Evolutionary conservation across 2,797 vertebrate species (phyloP).

Genomic region (Poecilia picta): DNA sequence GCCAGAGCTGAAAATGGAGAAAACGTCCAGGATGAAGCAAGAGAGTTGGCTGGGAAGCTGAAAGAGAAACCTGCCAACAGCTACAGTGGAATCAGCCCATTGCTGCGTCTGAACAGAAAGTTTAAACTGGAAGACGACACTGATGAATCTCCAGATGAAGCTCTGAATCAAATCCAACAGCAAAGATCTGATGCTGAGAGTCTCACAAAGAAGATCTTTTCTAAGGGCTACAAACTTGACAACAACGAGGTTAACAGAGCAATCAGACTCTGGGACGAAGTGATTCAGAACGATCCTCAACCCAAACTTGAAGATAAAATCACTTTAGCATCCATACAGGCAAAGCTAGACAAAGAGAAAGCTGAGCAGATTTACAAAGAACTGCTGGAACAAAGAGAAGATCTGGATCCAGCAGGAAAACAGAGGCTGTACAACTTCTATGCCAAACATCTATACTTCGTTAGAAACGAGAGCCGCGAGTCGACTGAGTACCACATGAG

Average conservation of each 20-base stretch:
- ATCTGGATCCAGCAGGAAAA: constrained; percentile 29
- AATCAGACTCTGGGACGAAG: constrained; percentile 30
- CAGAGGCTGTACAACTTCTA: constrained; percentile 51
- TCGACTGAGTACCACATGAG: constrained; percentile 60
- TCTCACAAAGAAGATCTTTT: constrained; percentile 31
- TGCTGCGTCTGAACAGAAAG: constrained; percentile 34
- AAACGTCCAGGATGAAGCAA: constrained; percentile 6
- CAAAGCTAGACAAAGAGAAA: not conserved
- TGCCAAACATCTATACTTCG: constrained; percentile 30
- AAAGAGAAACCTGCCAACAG: constrained; percentile 46
- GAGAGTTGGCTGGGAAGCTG: constrained; percentile 31
- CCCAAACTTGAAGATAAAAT: constrained; percentile 10
- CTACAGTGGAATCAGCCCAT: constrained; percentile 45
- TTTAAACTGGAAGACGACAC: not conserved
- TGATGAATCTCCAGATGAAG: constrained; percentile 44
- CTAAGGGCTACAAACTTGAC: rapidly evolving
- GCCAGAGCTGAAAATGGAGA: not conserved
- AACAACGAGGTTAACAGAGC: constrained; percentile 25
- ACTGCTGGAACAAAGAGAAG: constrained; percentile 5
- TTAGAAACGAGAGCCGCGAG: not conserved
- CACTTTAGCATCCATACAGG: constrained; percentile 22
- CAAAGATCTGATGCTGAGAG: constrained; percentile 46
- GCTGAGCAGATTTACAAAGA: constrained; percentile 41
- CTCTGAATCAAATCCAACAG: constrained; percentile 39
- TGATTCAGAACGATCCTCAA: constrained; percentile 53